These are phyloP conservation scores for Andrena marginata DNA, from an alignment of 2,888 invertebrate species.

Conservation along the genomic window DNA sequence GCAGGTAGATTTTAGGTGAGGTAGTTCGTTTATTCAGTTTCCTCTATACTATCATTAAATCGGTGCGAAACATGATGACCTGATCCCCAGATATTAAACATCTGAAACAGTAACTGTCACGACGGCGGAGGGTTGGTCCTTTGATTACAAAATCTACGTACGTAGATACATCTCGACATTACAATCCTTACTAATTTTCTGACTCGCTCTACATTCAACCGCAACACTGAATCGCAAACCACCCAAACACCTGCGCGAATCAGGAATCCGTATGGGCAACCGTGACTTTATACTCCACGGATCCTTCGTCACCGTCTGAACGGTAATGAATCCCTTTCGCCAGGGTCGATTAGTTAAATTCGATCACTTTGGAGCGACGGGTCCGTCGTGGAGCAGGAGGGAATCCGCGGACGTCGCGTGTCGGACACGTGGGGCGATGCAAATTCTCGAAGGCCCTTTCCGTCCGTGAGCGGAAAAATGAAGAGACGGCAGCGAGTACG, in stretches of 20 bases:
- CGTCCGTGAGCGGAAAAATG: slow-evolving; percentile 37
- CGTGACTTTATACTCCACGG: background rate
- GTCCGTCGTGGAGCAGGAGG: background rate
- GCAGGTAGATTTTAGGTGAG: no score
- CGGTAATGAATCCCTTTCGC: slow-evolving; percentile 16
- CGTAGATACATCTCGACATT: no score
- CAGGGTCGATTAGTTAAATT: slow-evolving; percentile 10
- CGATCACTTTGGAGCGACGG: background rate
- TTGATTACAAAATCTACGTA: no score
- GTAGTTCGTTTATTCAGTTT: no score
- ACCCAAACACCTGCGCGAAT: background rate
- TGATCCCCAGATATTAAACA: no score
- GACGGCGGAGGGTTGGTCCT: no score
- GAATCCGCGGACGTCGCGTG: slow-evolving; percentile 50
- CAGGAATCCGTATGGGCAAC: background rate
- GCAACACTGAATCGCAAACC: background rate
- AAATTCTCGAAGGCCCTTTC: slow-evolving; percentile 41
- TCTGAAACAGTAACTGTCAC: no score
- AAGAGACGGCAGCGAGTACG: slow-evolving; percentile 27
- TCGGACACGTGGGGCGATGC: slow-evolving; percentile 61
- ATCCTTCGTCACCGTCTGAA: background rate
- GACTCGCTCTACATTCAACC: no score
- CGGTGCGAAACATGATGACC: no score
- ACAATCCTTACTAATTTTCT: no score
- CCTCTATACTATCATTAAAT: no score